phyloP scores from a whole-genome alignment of 2,113 vertebrate species.

The Lutjanus erythropterus region DNA sequence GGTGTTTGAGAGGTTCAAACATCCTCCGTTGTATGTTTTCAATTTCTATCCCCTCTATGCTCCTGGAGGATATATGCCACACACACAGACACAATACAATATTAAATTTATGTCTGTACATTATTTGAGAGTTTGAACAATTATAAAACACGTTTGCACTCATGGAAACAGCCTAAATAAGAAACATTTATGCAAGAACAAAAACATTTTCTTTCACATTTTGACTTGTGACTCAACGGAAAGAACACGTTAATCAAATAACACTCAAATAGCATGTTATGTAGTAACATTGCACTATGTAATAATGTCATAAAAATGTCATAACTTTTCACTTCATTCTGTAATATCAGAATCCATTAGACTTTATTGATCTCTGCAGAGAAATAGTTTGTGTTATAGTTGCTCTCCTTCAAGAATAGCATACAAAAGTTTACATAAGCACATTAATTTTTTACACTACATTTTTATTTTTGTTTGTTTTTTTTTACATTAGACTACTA shows the following conservation, averaged over 20 bases:
- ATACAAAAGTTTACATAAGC: no score
- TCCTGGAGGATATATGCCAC: constrained; percentile 82
- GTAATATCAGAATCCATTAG: no score
- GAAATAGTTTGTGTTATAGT: no score
- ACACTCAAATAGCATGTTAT: background rate
- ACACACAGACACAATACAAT: background rate
- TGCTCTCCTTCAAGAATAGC: no score
- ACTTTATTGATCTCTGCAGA: no score
- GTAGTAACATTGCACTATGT: no score
- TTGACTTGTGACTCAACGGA: background rate
- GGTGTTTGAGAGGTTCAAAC: constrained; percentile 92
- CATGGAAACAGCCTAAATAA: background rate
- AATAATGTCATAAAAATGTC: no score
- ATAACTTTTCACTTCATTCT: no score
- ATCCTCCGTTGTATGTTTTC: constrained; percentile 93
- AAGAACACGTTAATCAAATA: background rate
- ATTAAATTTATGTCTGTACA: background rate
- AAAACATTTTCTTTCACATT: background rate
- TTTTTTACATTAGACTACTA: no score
- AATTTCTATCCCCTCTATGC: constrained; percentile 96
- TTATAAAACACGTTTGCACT: no score
- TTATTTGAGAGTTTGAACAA: background rate
- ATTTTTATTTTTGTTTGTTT: no score
- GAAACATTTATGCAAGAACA: background rate
- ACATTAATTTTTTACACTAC: no score